Evolutionary conservation across 2,113 vertebrate species (phyloP).

Genomic region (Papio anubis): DNA sequence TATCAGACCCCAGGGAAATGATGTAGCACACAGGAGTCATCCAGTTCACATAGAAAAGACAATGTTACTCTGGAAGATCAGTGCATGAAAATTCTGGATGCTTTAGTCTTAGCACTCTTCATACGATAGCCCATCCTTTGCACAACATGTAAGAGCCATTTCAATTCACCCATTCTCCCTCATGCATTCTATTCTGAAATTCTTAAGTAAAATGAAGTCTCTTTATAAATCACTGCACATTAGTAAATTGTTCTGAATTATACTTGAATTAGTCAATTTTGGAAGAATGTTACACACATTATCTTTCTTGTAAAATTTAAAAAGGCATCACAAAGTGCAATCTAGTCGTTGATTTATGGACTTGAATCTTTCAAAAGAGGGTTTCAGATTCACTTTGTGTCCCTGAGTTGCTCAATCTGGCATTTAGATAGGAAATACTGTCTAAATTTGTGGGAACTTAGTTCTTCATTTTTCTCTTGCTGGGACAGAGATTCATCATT

Average conservation of each 20-base stretch:
- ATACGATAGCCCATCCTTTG: not conserved
- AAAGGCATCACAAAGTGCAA: constrained; percentile 53
- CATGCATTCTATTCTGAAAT: constrained; percentile 56
- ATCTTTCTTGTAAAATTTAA: constrained; percentile 62
- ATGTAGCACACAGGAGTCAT: too few species aligned
- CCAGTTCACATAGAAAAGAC: too few species aligned
- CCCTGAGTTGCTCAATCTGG: not conserved
- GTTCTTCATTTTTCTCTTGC: not conserved
- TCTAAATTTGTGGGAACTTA: not conserved
- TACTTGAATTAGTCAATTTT: constrained; percentile 66
- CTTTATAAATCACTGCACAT: constrained; percentile 62
- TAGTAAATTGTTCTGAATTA: constrained; percentile 68
- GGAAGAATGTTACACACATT: constrained; percentile 48
- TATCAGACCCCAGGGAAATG: not conserved
- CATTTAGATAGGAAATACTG: constrained; percentile 24
- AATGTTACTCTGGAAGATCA: not conserved
- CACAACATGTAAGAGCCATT: constrained; percentile 23
- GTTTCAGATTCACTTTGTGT: not conserved
- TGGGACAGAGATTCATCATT: not conserved
- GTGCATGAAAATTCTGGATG: not conserved
- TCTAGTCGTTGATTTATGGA: constrained; percentile 35
- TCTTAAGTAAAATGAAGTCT: constrained; percentile 48
- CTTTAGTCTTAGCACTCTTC: not conserved
- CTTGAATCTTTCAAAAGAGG: not conserved
- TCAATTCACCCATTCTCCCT: constrained; percentile 52